Conservation (phyloP, 2,113 vertebrate species). For the Pachycephala philippinensis region DNA sequence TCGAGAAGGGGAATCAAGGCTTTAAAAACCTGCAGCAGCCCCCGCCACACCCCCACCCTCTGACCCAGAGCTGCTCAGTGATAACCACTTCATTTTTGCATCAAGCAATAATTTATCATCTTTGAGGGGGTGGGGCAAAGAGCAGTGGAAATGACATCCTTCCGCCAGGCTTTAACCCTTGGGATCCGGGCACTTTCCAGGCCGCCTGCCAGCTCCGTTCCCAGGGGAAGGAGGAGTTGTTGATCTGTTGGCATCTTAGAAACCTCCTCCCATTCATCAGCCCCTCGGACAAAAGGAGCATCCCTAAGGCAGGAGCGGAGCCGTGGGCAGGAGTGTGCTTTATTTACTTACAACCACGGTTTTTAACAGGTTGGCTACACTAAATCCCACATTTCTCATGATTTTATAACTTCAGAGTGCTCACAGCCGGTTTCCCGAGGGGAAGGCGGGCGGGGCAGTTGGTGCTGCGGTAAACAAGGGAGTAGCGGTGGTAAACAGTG, state of each 20-base stretch:
- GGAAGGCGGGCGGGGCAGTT: not conserved
- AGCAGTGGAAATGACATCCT: constrained; percentile 42
- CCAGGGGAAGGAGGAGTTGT: not conserved
- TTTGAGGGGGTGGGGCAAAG: not conserved
- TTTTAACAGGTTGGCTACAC: not conserved
- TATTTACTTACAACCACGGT: rapidly evolving
- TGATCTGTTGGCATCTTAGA: not conserved
- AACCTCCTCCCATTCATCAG: not conserved
- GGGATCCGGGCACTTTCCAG: constrained; percentile 21
- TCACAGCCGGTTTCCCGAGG: not conserved
- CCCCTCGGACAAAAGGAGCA: not conserved
- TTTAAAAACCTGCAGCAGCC: not conserved
- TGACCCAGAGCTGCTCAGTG: not conserved
- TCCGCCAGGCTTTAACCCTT: constrained; percentile 48
- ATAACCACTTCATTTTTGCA: constrained; percentile 13
- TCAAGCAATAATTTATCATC: constrained; percentile 18
- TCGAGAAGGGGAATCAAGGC: not conserved
- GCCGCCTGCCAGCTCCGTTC: not conserved
- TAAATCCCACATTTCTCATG: not conserved
- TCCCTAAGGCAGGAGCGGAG: not conserved
- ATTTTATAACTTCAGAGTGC: rapidly evolving
- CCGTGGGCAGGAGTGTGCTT: rapidly evolving
- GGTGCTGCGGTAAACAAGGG: not conserved
- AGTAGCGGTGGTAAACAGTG: not conserved
- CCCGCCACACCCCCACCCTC: not conserved